Conservation (phyloP, 2,797 vertebrate genomes). For the Girardinus metallicus region DNA sequence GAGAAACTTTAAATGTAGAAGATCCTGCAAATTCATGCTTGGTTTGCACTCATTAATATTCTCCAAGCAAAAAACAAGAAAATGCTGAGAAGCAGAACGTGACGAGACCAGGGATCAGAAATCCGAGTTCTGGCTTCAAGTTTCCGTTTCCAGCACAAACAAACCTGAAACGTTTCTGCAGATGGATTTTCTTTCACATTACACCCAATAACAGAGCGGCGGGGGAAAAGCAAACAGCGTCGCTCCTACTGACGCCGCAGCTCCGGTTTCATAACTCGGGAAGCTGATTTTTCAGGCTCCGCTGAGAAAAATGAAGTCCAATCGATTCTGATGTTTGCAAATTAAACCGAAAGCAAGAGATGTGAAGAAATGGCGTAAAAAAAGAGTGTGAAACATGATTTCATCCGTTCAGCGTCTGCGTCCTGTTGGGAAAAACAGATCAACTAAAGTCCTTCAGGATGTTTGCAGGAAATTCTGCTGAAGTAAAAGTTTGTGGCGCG, state of each 20-base stretch:
- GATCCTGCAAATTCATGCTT: not conserved
- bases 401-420: slow-evolving; percentile 27
- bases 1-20: not conserved
- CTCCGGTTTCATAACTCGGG: not conserved
- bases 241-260: slow-evolving; percentile 9
- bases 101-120: not conserved
- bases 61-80: slow-evolving; percentile 2
- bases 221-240: slow-evolving; percentile 29
- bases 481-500: slow-evolving; percentile 35
- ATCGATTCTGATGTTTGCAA: not conserved
- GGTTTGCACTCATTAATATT: slow-evolving; percentile 8
- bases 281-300: not conserved
- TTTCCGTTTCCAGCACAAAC: slow-evolving; percentile 31
- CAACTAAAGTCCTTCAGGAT: not conserved
- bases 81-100: not conserved
- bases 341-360: not conserved
- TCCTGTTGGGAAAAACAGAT: not conserved
- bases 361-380: too few species aligned
- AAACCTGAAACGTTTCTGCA: slow-evolving; percentile 30
- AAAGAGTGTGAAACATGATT: too few species aligned
- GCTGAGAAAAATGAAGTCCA: not conserved
- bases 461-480: slow-evolving; percentile 1
- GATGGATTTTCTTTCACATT: slow-evolving; percentile 39
- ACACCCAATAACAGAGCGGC: slow-evolving; percentile 24
- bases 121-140: not conserved